These are phyloP conservation scores for Crocallis elinguaria DNA, from an alignment of 2,888 invertebrate species.

Conservation along the genomic window DNA sequence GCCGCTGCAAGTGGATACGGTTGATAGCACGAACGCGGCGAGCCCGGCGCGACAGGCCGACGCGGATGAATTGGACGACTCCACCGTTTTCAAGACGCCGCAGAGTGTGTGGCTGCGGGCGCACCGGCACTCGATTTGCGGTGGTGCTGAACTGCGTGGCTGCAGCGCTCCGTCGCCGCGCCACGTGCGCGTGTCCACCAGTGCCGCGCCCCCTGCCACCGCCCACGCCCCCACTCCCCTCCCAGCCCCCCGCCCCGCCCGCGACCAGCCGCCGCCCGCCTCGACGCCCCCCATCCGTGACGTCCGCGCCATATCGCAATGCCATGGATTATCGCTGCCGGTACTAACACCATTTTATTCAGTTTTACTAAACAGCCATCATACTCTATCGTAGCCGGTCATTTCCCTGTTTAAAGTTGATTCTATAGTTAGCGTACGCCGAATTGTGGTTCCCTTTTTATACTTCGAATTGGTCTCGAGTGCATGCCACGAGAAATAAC, in stretches of 20 bases:
- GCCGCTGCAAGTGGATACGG: constrained; percentile 78
- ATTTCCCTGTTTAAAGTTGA: constrained; percentile 41
- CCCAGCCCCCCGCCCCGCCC: constrained; percentile 56
- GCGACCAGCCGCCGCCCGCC: constrained; percentile 70
- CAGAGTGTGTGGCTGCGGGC: constrained; percentile 69
- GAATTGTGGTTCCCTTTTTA: constrained; percentile 30
- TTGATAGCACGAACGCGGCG: constrained; percentile 68
- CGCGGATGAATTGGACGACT: constrained; percentile 73
- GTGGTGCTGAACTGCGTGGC: constrained; percentile 53
- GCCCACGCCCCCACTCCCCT: constrained; percentile 40
- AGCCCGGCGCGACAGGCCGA: constrained; percentile 58
- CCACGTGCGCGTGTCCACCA: constrained; percentile 39
- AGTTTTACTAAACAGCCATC: constrained; percentile 76
- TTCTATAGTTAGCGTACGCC: constrained; percentile 21
- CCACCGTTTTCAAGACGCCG: constrained; percentile 74
- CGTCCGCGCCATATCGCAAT: constrained; percentile 80
- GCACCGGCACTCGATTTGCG: constrained; percentile 72
- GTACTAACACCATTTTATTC: constrained; percentile 85
- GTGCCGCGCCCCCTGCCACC: constrained; percentile 37
- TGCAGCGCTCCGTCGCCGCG: constrained; percentile 41
- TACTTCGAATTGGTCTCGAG: constrained; percentile 47
- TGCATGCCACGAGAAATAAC: constrained; percentile 56
- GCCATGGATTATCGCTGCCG: constrained; percentile 84
- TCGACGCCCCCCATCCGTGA: constrained; percentile 74
- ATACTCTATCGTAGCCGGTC: constrained; percentile 51